Evolutionary conservation across 2,888 invertebrate species (phyloP).

Genomic region (Acanthoscelides obtectus): DNA sequence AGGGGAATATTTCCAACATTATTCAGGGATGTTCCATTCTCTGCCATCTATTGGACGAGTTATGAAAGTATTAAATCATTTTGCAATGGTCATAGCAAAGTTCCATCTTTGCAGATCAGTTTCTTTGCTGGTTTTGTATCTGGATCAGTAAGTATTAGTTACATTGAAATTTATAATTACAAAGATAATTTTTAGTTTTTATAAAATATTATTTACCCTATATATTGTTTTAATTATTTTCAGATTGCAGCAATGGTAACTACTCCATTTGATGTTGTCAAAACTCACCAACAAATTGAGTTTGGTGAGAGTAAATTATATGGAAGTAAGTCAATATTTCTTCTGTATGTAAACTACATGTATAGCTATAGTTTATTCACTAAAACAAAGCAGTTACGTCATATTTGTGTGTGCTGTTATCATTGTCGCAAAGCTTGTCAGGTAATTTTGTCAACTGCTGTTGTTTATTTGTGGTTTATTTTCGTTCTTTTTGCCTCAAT

Average conservation of each 20-base stretch:
- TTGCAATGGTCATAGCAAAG: constrained; percentile 50
- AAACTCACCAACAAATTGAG: constrained; percentile 94
- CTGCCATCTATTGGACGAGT: constrained; percentile 90
- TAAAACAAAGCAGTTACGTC: no score
- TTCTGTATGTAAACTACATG: no score
- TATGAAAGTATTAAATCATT: constrained; percentile 70
- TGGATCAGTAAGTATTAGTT: constrained; percentile 62
- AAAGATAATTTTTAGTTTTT: neutral
- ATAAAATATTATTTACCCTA: neutral
- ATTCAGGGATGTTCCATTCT: constrained; percentile 87
- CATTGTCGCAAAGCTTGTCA: no score
- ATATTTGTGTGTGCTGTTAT: neutral
- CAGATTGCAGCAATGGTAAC: constrained; percentile 89
- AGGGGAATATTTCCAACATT: constrained; percentile 84
- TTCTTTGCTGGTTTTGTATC: constrained; percentile 77
- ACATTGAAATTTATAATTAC: no score
- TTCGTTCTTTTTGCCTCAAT: no score
- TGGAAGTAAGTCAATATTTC: constrained; percentile 50
- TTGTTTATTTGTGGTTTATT: no score
- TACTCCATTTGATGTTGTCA: constrained; percentile 96
- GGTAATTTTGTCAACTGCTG: no score
- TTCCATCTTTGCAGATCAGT: constrained; percentile 66
- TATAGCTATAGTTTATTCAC: constrained; percentile 1
- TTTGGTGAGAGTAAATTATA: constrained; percentile 79
- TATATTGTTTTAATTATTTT: constrained; percentile 9